Evolutionary conservation across 2,113 vertebrate species (phyloP).

Genomic region (Saguinus midas): DNA sequence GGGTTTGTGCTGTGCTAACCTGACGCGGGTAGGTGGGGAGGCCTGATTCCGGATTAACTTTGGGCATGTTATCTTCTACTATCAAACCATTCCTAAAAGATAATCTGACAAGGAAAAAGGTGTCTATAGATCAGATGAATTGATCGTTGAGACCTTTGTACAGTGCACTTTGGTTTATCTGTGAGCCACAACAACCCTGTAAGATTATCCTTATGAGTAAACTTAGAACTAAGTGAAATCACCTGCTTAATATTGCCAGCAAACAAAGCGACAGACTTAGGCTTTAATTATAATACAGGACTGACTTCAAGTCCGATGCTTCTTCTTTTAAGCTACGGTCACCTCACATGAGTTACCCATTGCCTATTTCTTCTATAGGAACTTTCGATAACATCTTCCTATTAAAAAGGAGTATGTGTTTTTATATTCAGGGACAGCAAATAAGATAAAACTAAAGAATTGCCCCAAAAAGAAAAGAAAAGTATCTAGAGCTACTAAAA

Average conservation of each 20-base stretch:
- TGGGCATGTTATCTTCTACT: background rate
- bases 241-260: background rate
- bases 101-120: background rate
- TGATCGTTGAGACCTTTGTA: background rate
- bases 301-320: background rate
- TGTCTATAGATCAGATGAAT: background rate
- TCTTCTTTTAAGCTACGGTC: background rate
- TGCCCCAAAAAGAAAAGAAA: background rate
- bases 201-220: background rate
- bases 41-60: background rate
- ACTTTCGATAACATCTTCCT: background rate
- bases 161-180: background rate
- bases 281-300: background rate
- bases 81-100: background rate
- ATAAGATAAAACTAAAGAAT: background rate
- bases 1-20: background rate
- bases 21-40: background rate
- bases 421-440: background rate
- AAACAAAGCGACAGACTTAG: background rate
- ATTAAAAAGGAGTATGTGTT: background rate
- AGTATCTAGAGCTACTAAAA: background rate
- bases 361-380: background rate
- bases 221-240: background rate
- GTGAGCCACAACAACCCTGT: background rate
- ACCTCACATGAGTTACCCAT: background rate